phyloP scores from a whole-genome alignment of 1,140 invertebrate genomes.

The Anthonomus grandis region DNA sequence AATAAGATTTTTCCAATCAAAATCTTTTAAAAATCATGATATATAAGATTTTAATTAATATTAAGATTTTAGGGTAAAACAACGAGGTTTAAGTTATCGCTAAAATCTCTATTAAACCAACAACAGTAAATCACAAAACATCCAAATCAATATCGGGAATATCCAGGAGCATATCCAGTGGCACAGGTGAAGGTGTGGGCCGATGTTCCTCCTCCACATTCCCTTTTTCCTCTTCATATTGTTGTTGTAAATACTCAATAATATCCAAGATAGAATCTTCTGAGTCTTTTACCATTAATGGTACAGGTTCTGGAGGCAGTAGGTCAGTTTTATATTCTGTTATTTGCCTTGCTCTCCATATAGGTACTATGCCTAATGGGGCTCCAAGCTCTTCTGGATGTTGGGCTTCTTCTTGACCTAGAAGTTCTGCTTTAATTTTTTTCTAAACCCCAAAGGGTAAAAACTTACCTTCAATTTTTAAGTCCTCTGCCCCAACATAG shows the following conservation, averaged over 20 bases:
- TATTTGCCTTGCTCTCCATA: slow-evolving; percentile 63
- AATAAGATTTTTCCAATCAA: too few species aligned
- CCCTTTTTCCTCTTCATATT: slow-evolving; percentile 41
- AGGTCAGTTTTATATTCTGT: slow-evolving; percentile 62
- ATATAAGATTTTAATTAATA: too few species aligned
- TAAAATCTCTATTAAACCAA: too few species aligned
- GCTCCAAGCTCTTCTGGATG: too few species aligned
- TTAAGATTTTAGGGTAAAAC: too few species aligned
- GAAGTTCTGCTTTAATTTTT: slow-evolving; percentile 28
- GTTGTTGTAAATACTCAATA: slow-evolving; percentile 44
- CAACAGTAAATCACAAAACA: slow-evolving; percentile 13
- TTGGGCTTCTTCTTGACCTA: not conserved
- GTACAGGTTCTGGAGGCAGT: slow-evolving; percentile 62
- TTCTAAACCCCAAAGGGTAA: slow-evolving; percentile 36
- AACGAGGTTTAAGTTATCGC: too few species aligned
- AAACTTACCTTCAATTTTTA: slow-evolving; percentile 44
- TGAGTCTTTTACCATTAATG: slow-evolving; percentile 59
- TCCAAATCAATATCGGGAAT: slow-evolving; percentile 29
- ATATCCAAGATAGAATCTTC: slow-evolving; percentile 48
- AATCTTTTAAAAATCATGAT: too few species aligned
- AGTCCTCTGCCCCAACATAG: slow-evolving; percentile 51
- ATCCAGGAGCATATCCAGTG: slow-evolving; percentile 28
- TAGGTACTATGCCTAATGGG: slow-evolving; percentile 43
- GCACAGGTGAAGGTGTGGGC: slow-evolving; percentile 27
- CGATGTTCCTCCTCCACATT: slow-evolving; percentile 38